Base-by-base conservation (phyloP, 92 coral and sea anemone genomes). In the Isaurus tuberculatus region DNA sequence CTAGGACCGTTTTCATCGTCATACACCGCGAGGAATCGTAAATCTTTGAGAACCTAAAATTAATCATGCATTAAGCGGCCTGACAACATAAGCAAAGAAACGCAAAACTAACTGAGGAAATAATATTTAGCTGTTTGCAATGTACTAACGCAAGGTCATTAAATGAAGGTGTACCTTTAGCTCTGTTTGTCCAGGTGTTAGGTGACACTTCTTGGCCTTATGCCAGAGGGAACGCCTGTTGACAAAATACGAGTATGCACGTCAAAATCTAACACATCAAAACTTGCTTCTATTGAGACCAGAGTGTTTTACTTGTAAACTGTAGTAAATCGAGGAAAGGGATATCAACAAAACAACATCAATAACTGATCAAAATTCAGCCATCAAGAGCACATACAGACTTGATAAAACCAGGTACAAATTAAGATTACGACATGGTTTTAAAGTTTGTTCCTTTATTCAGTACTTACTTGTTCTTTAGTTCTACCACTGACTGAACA, bases 151-250 rank as follows among this genome's bases (percentile, higher is more conserved):
- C 19, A 63, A 11, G 69, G 0, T 13, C 5, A 26, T 11, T 26
- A 63, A 26, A 63, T 29, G 17, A 14, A 29, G 4, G 26, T 0
- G 32, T 73, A 93, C 97, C 98, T 96, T 96, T 0, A 96, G 90
- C 57, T 96, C 99, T 69, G 99, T 94, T 84, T 96, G 99, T 26
- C 99, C 99, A 23, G 97, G 99, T 5, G 97, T 92, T 14, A 96
- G 93, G 73, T 96, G 99, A 60, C 98, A 96, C 83, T 92, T 96
- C 91, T 96, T 96, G 16, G 99, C 99, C 67, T 91, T 92, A 81
- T 96, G 99, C 99, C 99, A 96, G 26, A 94, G 80, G 7, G 99
- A 92, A 20, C 94, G 89, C 64, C 97, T 93, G 69, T 60, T 26
- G 72, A 31, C 43, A 23, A 75, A 65, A 20, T 20, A 23, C 23